Conservation (phyloP, 2,797 vertebrate genomes). For the Anguilla megastoma region DNA sequence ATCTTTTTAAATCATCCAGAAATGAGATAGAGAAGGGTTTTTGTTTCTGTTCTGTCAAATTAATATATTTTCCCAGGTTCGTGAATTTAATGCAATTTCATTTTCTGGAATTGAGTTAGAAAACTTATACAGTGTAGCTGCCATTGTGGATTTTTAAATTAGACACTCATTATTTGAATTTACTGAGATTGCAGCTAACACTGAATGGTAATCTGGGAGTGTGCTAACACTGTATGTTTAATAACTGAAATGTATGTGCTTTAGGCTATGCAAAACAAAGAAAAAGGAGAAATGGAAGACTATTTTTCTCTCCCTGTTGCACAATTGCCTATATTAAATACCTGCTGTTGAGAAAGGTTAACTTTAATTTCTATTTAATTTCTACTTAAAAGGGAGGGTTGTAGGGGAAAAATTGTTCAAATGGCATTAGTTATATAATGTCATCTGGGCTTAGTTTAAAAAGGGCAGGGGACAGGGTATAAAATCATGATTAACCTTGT, state of each 20-base stretch:
- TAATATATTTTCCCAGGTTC: neutral
- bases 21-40: neutral
- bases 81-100: neutral
- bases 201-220: neutral
- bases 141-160: neutral
- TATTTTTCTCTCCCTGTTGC: neutral
- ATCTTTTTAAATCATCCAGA: neutral
- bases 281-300: neutral
- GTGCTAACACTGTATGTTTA: neutral
- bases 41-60: neutral
- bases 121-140: neutral
- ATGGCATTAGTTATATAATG: neutral
- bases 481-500: constrained; percentile 24
- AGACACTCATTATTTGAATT: no score
- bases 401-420: neutral
- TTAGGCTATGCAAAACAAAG: neutral
- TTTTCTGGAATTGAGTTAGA: neutral
- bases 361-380: neutral
- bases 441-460: neutral
- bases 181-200: neutral
- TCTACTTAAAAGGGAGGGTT: neutral
- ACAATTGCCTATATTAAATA: neutral
- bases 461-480: constrained; percentile 5
- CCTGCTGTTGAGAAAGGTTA: constrained; percentile 1
- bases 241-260: neutral